A percentile compares a stretch with the other conserved stretches of the same genome.
These are phyloP conservation scores for Papio anubis DNA, from an alignment of 2,113 vertebrate genomes.

Conservation along the genomic window DNA sequence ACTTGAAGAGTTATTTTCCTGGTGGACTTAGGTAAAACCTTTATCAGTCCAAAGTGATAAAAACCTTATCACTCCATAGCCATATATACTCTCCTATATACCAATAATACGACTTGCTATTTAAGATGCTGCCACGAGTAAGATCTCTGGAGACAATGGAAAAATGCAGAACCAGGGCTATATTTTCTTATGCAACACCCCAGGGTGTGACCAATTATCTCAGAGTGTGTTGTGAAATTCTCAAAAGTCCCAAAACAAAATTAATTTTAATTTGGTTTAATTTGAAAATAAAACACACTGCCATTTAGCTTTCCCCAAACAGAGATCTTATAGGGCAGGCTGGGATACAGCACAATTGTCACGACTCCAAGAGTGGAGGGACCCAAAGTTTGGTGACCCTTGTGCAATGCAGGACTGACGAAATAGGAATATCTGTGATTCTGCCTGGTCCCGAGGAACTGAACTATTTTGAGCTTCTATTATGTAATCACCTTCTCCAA, in stretches of 20 bases:
- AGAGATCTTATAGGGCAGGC: not conserved
- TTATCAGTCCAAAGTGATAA: not conserved
- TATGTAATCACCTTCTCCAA: constrained; percentile 38
- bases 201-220: constrained; percentile 63
- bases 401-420: not conserved
- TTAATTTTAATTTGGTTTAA: constrained; percentile 57
- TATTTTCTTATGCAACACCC: constrained; percentile 64
- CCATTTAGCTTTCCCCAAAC: constrained; percentile 23
- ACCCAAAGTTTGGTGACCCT: not conserved
- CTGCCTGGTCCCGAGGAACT: not conserved
- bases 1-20: not conserved
- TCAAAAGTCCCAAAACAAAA: constrained; percentile 55
- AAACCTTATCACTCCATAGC: not conserved
- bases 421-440: not conserved
- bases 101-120: not conserved
- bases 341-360: not conserved
- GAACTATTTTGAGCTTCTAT: constrained; percentile 23
- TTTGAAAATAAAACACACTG: constrained; percentile 37
- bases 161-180: constrained; percentile 40
- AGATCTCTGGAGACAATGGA: constrained; percentile 27
- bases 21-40: not conserved
- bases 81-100: not conserved
- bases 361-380: not conserved
- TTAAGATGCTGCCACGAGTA: not conserved
- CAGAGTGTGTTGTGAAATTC: constrained; percentile 40